A percentile compares a stretch with the other conserved stretches of the same genome.
phyloP scores from a whole-genome alignment of 2,888 invertebrate genomes.

The Macaria liturata region DNA sequence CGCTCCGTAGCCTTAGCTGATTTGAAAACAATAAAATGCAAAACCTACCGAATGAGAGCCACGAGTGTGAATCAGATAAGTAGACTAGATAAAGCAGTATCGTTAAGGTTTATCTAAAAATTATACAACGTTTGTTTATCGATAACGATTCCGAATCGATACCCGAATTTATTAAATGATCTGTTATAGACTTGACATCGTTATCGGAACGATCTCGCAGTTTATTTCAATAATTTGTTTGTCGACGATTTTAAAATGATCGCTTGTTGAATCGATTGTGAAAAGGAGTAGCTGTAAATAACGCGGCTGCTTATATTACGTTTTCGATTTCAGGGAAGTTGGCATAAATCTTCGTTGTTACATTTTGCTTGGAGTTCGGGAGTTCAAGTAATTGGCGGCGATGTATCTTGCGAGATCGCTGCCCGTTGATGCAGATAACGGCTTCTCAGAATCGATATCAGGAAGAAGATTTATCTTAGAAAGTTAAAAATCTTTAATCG shows the following conservation, averaged over 20 bases:
- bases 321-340: conserved; percentile 18
- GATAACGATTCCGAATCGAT: conserved; percentile 32
- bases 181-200: conserved; percentile 25
- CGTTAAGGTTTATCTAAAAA: conserved; percentile 52
- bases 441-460: conserved; percentile 54
- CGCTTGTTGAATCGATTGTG: conserved; percentile 11
- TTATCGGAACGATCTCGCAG: conserved; percentile 25
- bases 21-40: conserved; percentile 70
- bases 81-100: conserved; percentile 62
- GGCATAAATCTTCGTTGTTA: conserved; percentile 21
- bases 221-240: conserved; percentile 16
- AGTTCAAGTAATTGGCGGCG: conserved; percentile 34
- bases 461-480: conserved; percentile 58
- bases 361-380: conserved; percentile 31
- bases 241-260: conserved; percentile 6
- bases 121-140: conserved; percentile 51
- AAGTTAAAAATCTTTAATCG: conserved; percentile 68
- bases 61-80: conserved; percentile 75
- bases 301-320: conserved; percentile 7
- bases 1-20: conserved; percentile 52
- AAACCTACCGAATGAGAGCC: conserved; percentile 58
- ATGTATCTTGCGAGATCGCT: conserved; percentile 37
- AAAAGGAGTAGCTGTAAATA: conserved; percentile 10
- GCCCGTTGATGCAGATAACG: conserved; percentile 48
- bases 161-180: conserved; percentile 33